These are phyloP conservation scores for Aspiorhynchus laticeps DNA, from an alignment of 2,113 vertebrate species.

Conservation along the genomic window DNA sequence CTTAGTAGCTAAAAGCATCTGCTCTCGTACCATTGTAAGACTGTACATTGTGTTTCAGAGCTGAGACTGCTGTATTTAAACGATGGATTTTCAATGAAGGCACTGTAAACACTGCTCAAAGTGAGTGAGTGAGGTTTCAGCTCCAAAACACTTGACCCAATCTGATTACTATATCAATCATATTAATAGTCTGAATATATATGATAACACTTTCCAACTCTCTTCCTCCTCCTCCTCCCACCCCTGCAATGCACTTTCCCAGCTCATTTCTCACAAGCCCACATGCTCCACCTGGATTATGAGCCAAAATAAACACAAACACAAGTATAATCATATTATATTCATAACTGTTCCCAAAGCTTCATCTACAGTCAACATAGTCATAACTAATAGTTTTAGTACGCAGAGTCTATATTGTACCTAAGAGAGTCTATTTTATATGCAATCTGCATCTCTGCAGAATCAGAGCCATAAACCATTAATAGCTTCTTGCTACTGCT, in stretches of 20 bases:
- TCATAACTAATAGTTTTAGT: constrained; percentile 17
- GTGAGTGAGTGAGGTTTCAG: not conserved
- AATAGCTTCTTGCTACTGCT: not conserved
- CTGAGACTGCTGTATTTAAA: not conserved
- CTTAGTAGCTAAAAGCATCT: not conserved
- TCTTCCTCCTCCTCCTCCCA: not conserved
- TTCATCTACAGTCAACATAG: not conserved
- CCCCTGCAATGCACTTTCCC: constrained; percentile 2
- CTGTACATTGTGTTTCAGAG: not conserved
- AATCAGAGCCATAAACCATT: not conserved
- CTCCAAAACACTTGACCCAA: not conserved
- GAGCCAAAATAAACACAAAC: constrained; percentile 26
- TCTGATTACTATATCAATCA: not conserved
- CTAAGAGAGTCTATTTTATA: not conserved
- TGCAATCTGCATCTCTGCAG: constrained; percentile 2
- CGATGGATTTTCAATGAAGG: not conserved
- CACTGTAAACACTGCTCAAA: not conserved
- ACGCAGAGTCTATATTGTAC: not conserved
- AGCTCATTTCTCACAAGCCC: constrained; percentile 32
- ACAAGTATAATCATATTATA: constrained; percentile 17
- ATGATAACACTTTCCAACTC: not conserved
- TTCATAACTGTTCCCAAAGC: constrained; percentile 21
- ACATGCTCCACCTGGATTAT: constrained; percentile 11
- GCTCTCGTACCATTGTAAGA: not conserved
- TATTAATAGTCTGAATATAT: not conserved